Evolutionary conservation across 2,888 invertebrate species (phyloP), one percentile per base, ranked within the genome.

Genomic region (Scaptomyza reducta): DNA sequence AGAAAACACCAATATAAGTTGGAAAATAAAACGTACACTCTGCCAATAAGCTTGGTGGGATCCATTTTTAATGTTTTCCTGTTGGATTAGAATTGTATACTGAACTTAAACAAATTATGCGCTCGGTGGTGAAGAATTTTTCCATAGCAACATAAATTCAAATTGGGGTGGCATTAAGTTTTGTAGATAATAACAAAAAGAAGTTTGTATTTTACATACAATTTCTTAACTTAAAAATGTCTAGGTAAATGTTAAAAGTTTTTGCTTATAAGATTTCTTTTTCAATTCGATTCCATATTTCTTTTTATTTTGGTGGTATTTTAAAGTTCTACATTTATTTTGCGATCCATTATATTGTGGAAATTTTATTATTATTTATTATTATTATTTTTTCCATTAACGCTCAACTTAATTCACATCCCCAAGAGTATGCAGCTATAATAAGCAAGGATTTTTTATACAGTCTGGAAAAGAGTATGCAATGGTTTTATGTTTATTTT

Each of bases 31-130:
- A 44, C 56, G 27, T 74, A 74, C 74, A 74, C 55, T 74, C 66
- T 74, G 16, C 74, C 75, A 47, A 74, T 66, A 1, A 67, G 18
- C 33, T 74, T 74, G 0, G 60, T 31, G 0, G 75, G 75, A 70
- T 74, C 74, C 74, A 74, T 74, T 55, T 11, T 35, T 41, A 29
- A 6, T 33, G 53, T 16, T 7, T 18, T 40, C 1, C 11, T 3
- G 18, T 3, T 60, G 16, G 1, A 16, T 29, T 6, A 1, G 0
- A 47, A 10, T 38, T 22, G 10, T 49, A 9, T 10, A 42, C 35
- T 35, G 1, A 9, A 53, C 5, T 25, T 22, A 11, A 7, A n/a
- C 9, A 13, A 47, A 38, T 47, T 14, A 9, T 38, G 6, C 3
- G 29, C 50, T 50, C 40, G n/a, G 22, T 44, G 6, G 29, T 51